These are phyloP conservation scores for Dasyprocta punctata DNA, from an alignment of 2,113 vertebrate species.

Conservation along the genomic window DNA sequence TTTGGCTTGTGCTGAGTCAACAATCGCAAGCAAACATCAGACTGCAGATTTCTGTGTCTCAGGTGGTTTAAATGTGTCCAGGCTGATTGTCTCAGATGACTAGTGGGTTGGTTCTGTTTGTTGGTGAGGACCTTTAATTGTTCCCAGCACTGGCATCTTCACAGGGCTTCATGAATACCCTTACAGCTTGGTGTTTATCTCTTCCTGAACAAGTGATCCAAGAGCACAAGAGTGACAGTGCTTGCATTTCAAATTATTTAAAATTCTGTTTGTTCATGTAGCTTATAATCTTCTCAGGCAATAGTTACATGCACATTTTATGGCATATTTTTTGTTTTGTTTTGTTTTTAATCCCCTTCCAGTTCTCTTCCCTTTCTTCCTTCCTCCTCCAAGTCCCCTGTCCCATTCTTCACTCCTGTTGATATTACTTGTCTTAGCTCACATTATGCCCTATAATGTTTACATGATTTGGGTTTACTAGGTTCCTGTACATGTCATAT, in stretches of 20 bases:
- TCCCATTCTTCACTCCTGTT: neutral
- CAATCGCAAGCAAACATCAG: neutral
- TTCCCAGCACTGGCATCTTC: neutral
- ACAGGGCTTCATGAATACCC: neutral
- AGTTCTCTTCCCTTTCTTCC: neutral
- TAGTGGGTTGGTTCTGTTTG: neutral
- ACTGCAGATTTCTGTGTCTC: neutral
- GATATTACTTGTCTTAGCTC: neutral
- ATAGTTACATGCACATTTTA: neutral
- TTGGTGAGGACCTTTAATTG: neutral
- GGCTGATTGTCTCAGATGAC: neutral
- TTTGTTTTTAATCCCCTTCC: neutral
- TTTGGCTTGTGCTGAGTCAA: neutral
- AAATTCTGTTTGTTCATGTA: neutral
- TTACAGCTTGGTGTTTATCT: neutral
- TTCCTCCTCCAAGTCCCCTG: neutral
- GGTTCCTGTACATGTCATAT: neutral
- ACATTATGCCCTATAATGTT: neutral
- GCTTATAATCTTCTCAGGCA: neutral
- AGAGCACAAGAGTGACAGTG: neutral
- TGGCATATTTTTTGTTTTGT: neutral
- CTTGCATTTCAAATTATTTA: neutral
- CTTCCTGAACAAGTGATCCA: neutral
- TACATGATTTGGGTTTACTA: neutral
- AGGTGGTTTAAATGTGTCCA: neutral